Evolutionary conservation across 2,888 invertebrate species (phyloP), one percentile per base, ranked within the genome.

Genomic region (Mechanitis mazaeus): DNA sequence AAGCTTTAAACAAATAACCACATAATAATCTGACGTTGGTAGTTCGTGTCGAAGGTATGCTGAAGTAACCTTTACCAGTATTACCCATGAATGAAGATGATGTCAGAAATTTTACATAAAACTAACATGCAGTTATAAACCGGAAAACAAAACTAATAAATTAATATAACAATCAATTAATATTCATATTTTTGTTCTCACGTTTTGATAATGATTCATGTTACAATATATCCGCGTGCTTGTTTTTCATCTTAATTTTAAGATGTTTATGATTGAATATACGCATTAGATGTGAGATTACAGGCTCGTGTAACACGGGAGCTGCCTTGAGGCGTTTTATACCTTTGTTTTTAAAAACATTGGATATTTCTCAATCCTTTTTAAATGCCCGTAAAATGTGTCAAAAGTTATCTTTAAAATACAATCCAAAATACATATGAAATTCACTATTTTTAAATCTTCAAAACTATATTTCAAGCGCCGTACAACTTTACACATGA

Each of bases 221-320:
- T 3, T 31, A 7, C 20, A 20, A 31, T 47, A 47, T 50, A 50
- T 50, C 50, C 50, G 50, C 31, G 31, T 50, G 31, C 28, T 11
- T 28, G 31, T 31, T 28, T 31, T 6, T 50, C 3, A 11, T 31
- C 7, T 50, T 5, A 31, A 31, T 50, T 50, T 50, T 31, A 31
- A 31, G 50, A 31, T 50, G 9, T 50, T 50, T 50, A 31, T 50
- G 50, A 50, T 50, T 50, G 50, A 31, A 31, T 50, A 50, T 31
- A 47, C n/a, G n/a, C 47, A 50, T 50, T 50, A 50, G 50, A 50
- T 50, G 80, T 60, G 64, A 76, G 84, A 85, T 84, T 77, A 79
- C 74, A 61, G 75, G 76, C 71, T 71, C 63, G 83, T 77, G 86
- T 86, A 85, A 73, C 79, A 64, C 84, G 79, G 85, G 64, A 78